Evolutionary conservation across 1,140 invertebrate species (phyloP), one percentile per base, ranked within the genome.

Genomic region (Drosophila mayri): DNA sequence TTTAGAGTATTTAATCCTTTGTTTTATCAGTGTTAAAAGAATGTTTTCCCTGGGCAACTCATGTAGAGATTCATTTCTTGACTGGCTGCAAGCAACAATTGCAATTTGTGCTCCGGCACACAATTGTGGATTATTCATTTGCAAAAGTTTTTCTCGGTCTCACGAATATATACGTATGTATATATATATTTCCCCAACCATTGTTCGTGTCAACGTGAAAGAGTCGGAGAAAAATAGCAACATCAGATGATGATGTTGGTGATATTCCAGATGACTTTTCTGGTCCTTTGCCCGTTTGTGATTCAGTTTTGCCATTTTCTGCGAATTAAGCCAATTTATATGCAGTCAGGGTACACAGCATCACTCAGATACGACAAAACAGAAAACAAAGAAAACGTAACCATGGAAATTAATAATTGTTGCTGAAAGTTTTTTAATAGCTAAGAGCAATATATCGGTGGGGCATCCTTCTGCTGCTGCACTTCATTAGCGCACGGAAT

Each of bases 321-420:
- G 81, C 77, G 85, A 88, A 88, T 88, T 88, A 88, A 90, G 85
- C 84, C 84, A 88, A 88, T 88, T 88, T 90, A 84, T 88, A 62
- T 77, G 63, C 55, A 50, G 66, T 58, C 81, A 49, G 55, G 41
- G 75, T 58, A 65, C 63, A 78, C 71, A 72, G 64, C 54, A 49
- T 38, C 67, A 78, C 59, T 70, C 44, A 52, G 40, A 58, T 58
- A 41, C 65, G 25, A 30, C 63, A 44, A 57, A 62, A 81, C 50
- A 57, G 25, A 47, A 25, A 47, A 50, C 0, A 32, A 81, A 52
- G 64, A 61, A 81, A 64, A 58, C 55, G 37, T 59, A 67, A 35
- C 75, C 49, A 81, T 75, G 75, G 59, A 88, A 78, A 78, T 81
- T 77, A 84, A 71, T 84, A 81, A 90, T 75, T 77, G 62, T 50